Evolutionary conservation across 2,888 invertebrate genomes (phyloP), one percentile per base, ranked within the genome.

Genomic region (Drosophila mercatorum): DNA sequence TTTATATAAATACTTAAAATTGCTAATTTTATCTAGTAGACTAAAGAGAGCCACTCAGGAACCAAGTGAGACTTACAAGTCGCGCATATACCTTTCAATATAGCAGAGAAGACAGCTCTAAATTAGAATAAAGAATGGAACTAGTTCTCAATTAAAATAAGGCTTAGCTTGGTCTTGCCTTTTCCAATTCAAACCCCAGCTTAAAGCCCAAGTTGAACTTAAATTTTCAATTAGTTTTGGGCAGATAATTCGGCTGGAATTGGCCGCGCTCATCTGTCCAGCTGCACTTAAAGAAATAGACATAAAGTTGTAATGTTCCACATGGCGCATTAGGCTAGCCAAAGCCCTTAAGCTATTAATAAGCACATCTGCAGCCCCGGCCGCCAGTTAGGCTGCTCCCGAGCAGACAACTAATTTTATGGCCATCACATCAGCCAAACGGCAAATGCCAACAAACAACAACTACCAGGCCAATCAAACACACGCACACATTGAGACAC

Each of bases 381-480:
- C 17, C 17, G 17, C 17, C 17, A 17, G 34, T 43, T 34, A 5
- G 31, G 47, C 28, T 56, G 38, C n/a, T 26, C 14, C 51, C 17
- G 17, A 61, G 77, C 79, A 75, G 80, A 71, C 78, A 71, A 80
- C 88, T 88, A 83, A 83, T 88, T 83, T 88, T 82, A 83, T 81
- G 83, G 83, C 64, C 63, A 79, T 72, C 70, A 83, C 88, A 88
- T 83, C 88, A 87, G 71, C 62, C 75, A 75, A 81, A 51, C 68
- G 67, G 17, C 49, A 34, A 34, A 51, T 51, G 68, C 78, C 78
- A 84, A 53, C 72, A 79, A 78, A 74, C 81, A 84, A 78, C 87
- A 84, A 78, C 87, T 82, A 88, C 78, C 73, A 84, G 83, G 80
- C 88, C 88, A 84, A 84, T 84, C 83, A 84, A 84, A 61, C 63